These are phyloP conservation scores for Microplitis demolitor DNA, from an alignment of 1,140 invertebrate species.

Conservation along the genomic window DNA sequence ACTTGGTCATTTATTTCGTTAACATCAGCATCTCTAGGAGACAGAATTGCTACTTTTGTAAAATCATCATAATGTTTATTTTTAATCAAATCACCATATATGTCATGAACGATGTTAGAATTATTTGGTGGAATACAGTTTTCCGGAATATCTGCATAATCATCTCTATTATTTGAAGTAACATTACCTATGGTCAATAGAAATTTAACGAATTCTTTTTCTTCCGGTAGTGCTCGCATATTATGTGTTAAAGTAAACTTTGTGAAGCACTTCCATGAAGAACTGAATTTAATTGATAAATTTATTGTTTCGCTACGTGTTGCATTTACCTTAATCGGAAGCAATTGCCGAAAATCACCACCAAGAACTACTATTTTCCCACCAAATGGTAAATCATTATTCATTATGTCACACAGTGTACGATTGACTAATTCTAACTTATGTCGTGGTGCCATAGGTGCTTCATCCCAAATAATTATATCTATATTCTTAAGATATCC, in stretches of 20 bases:
- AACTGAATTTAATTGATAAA: background rate
- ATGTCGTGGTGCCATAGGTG: background rate
- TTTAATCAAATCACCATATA: background rate
- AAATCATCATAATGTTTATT: background rate
- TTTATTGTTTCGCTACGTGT: background rate
- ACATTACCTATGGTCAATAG: background rate
- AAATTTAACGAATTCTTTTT: background rate
- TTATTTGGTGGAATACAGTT: background rate
- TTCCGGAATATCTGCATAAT: background rate
- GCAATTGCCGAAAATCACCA: background rate
- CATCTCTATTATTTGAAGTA: background rate
- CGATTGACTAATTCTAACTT: background rate
- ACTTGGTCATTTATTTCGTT: conserved; percentile 32
- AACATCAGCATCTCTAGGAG: conserved; percentile 13
- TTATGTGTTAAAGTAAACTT: background rate
- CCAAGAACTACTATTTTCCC: background rate
- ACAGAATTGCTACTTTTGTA: background rate
- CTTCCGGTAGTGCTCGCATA: background rate
- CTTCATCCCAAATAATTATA: background rate
- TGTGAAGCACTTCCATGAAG: background rate
- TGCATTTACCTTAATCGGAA: no score
- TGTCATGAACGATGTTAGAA: background rate
- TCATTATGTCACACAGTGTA: background rate
- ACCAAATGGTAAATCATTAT: background rate
- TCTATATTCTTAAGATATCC: background rate